These are phyloP conservation scores for Sebastes iracundus DNA, from an alignment of 2,797 vertebrate genomes.

Conservation along the genomic window DNA sequence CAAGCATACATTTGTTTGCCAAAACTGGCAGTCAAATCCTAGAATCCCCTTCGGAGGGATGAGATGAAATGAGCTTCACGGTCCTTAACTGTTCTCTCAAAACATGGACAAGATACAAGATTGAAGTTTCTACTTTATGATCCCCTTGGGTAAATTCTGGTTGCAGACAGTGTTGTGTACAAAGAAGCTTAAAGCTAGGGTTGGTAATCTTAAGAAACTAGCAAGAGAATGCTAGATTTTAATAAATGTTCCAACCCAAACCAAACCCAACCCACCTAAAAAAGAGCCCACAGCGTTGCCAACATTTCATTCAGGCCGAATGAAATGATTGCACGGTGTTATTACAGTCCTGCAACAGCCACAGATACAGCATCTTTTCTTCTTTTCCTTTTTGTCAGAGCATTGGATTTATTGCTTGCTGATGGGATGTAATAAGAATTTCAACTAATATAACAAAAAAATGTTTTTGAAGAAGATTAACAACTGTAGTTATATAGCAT, in stretches of 20 bases:
- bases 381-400: too few species aligned
- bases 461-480: background rate
- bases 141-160: background rate
- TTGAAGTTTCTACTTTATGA: background rate
- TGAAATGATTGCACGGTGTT: too few species aligned
- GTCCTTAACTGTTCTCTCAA: background rate
- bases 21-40: background rate
- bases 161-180: background rate
- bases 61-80: background rate
- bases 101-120: background rate
- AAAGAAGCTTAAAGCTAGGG: background rate
- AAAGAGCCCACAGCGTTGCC: background rate
- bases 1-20: conserved; percentile 1
- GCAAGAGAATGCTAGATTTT: background rate
- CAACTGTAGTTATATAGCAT: background rate
- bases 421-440: background rate
- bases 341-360: background rate
- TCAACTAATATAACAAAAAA: background rate
- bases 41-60: background rate
- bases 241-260: background rate
- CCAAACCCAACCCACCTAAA: too few species aligned
- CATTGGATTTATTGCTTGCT: background rate
- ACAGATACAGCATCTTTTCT: background rate
- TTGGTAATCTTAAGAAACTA: background rate
- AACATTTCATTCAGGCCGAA: background rate